phyloP scores from a whole-genome alignment of 2,113 vertebrate genomes.

The Urocitellus parryii region DNA sequence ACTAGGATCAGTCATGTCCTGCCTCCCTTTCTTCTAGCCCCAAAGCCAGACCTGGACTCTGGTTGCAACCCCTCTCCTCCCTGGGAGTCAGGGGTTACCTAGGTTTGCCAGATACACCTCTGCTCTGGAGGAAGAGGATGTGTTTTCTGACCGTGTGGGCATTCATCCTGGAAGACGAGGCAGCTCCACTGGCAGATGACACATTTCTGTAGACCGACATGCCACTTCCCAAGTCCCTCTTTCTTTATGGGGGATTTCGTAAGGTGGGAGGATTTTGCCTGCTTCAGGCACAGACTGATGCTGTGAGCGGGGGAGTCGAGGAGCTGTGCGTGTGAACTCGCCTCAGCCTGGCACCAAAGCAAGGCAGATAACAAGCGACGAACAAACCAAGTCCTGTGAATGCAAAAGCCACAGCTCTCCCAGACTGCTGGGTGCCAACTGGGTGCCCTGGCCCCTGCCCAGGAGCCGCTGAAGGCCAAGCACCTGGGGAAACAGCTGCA shows the following conservation, averaged over 20 bases:
- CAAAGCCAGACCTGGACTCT: background rate
- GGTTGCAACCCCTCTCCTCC: background rate
- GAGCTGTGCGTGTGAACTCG: background rate
- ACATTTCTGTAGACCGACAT: background rate
- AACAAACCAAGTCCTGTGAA: background rate
- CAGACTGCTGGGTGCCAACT: background rate
- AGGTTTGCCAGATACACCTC: background rate
- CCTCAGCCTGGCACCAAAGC: background rate
- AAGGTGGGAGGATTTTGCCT: background rate
- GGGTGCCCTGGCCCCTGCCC: background rate
- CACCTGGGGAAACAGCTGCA: background rate
- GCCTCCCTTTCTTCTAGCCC: background rate
- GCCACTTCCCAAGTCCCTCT: background rate
- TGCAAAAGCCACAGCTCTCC: background rate
- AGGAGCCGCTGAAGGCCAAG: background rate
- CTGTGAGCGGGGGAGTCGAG: background rate
- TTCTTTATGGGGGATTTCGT: background rate
- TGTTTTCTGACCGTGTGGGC: background rate
- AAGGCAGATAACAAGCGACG: background rate
- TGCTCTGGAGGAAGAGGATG: background rate
- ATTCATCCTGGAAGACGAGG: background rate
- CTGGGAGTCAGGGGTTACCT: background rate
- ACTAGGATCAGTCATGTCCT: background rate
- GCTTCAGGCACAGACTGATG: background rate
- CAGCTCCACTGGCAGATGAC: background rate